A percentile compares a stretch with the other conserved stretches of the same genome.
phyloP scores from a whole-genome alignment of 2,113 vertebrate species.

The Tonatia bakeri region DNA sequence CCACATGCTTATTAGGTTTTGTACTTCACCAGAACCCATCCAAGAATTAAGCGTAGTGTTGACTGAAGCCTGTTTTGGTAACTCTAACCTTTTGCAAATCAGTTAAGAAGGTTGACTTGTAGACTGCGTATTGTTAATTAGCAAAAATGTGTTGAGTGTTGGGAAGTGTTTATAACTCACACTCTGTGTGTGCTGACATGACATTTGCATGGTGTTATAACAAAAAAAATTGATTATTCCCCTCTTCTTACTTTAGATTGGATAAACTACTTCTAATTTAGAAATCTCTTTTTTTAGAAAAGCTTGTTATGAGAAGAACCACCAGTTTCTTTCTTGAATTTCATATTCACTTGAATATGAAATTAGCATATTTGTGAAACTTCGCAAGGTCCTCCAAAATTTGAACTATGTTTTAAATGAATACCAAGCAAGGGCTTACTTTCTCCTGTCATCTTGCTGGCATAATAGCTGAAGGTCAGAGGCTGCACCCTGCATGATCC shows the following conservation, averaged over 20 bases:
- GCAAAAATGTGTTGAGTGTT: neutral
- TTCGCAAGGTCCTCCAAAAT: neutral
- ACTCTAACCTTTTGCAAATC: slow-evolving; percentile 33
- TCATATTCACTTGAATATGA: neutral
- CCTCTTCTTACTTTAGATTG: neutral
- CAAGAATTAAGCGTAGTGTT: neutral
- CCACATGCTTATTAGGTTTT: neutral
- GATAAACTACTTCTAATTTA: neutral
- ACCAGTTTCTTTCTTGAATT: neutral
- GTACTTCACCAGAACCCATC: neutral
- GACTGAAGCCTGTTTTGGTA: neutral
- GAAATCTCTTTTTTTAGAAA: slow-evolving; percentile 22
- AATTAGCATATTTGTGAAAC: slow-evolving; percentile 15
- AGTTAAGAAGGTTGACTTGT: neutral
- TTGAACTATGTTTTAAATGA: neutral
- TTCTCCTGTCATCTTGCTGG: neutral
- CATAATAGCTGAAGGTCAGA: neutral
- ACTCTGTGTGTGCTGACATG: neutral
- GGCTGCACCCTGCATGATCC: neutral
- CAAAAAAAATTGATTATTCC: slow-evolving; percentile 7
- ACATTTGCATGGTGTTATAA: neutral
- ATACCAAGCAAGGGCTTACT: neutral
- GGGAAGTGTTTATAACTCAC: neutral
- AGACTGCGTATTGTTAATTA: neutral
- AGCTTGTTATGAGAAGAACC: neutral